These are phyloP conservation scores for Glomeris marginata DNA, from an alignment of 2,888 invertebrate species.

Conservation along the genomic window DNA sequence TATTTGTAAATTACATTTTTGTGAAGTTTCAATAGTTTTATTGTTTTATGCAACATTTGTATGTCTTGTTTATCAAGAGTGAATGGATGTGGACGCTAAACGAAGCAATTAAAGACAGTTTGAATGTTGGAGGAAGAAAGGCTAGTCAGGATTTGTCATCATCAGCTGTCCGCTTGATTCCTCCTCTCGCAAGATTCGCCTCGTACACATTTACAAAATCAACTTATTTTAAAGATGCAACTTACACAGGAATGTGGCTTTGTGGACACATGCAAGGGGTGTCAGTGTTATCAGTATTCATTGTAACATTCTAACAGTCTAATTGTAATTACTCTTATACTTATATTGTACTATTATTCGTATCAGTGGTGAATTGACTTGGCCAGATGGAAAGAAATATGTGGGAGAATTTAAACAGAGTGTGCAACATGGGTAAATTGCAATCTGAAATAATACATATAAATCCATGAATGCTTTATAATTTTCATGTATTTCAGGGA, in stretches of 20 bases:
- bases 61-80: constrained; percentile 16
- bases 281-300: constrained; percentile 21
- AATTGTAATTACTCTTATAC: background rate
- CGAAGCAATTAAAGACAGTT: constrained; percentile 48
- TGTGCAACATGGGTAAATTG: constrained; percentile 53
- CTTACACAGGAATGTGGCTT: constrained; percentile 62
- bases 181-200: constrained; percentile 54
- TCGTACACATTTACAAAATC: constrained; percentile 56
- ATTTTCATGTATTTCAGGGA: constrained; percentile 19
- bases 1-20: too few species aligned
- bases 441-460: constrained; percentile 36
- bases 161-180: constrained; percentile 36
- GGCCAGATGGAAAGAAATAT: constrained; percentile 63
- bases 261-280: constrained; percentile 68
- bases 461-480: background rate
- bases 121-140: constrained; percentile 38
- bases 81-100: constrained; percentile 67
- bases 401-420: constrained; percentile 65
- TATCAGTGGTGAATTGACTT: constrained; percentile 53
- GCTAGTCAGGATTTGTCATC: constrained; percentile 20
- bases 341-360: background rate
- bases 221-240: constrained; percentile 55
- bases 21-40: too few species aligned
- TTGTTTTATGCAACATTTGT: too few species aligned
- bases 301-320: background rate